These are phyloP conservation scores for Odontocolon sp. DNA, from an alignment of 2,888 invertebrate genomes.

Conservation along the genomic window DNA sequence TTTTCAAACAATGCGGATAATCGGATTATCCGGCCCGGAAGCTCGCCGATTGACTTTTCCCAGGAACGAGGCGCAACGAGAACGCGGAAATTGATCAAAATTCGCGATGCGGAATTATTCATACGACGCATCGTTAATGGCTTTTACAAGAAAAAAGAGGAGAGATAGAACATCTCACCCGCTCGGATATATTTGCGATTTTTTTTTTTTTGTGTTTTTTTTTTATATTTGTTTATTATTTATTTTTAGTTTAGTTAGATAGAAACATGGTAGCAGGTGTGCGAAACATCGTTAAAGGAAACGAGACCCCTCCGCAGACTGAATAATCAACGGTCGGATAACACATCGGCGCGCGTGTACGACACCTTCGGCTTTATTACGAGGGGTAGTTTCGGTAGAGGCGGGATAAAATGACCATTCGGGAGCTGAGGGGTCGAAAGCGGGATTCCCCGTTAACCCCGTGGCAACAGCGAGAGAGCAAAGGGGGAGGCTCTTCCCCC, in stretches of 20 bases:
- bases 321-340: slow-evolving; percentile 7
- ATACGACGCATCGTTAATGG: neutral
- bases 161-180: too few relatives aligned
- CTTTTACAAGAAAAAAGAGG: too few relatives aligned
- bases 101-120: neutral
- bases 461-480: slow-evolving; percentile 34
- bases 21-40: slow-evolving; percentile 41
- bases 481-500: neutral
- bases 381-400: too few relatives aligned
- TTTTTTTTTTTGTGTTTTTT: neutral
- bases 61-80: neutral
- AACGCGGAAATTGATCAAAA: neutral
- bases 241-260: neutral
- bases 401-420: neutral
- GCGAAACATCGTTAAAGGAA: neutral
- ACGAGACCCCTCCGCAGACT: neutral
- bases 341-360: neutral
- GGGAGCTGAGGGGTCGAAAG: slow-evolving; percentile 22
- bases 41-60: slow-evolving; percentile 44
- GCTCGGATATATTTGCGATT: neutral
- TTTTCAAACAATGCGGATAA: slow-evolving; percentile 49
- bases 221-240: neutral
- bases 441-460: slow-evolving; percentile 19
- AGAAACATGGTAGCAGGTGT: neutral
- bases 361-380: slow-evolving; percentile 25